phyloP scores from a whole-genome alignment of 2,113 vertebrate species.

The Sylvietta virens region DNA sequence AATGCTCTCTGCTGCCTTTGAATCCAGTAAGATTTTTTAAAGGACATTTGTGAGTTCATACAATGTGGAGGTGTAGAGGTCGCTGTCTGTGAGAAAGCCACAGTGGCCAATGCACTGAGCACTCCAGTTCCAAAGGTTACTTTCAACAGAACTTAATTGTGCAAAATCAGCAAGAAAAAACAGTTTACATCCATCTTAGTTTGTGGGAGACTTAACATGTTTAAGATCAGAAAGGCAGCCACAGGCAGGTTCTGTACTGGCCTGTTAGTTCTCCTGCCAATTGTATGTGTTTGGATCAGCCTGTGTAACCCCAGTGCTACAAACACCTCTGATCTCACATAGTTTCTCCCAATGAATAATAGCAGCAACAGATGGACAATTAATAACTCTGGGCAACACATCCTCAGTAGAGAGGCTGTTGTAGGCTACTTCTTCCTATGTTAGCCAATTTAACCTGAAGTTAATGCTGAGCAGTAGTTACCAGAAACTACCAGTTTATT shows the following conservation, averaged over 20 bases:
- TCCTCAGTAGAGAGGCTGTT: neutral
- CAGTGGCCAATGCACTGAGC: neutral
- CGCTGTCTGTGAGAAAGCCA: neutral
- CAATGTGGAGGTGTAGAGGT: neutral
- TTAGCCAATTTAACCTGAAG: neutral
- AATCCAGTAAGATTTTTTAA: neutral
- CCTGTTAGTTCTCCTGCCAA: constrained; percentile 1
- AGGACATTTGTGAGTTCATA: neutral
- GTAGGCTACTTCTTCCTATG: neutral
- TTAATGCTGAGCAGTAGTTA: neutral
- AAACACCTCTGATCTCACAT: neutral
- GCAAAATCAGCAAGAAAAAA: constrained; percentile 8
- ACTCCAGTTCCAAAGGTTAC: neutral
- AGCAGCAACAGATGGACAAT: neutral
- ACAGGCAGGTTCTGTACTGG: neutral
- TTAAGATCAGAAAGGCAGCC: constrained; percentile 9
- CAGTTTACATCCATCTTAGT: neutral
- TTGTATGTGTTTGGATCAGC: neutral
- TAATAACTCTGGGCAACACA: neutral
- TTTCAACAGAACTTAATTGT: constrained; percentile 17
- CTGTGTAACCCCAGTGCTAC: neutral
- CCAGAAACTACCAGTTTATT: neutral
- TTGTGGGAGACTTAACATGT: neutral
- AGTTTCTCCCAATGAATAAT: neutral
- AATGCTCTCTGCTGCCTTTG: neutral